These are phyloP conservation scores for Drusus annulatus DNA, from an alignment of 1,140 invertebrate genomes.

Conservation along the genomic window DNA sequence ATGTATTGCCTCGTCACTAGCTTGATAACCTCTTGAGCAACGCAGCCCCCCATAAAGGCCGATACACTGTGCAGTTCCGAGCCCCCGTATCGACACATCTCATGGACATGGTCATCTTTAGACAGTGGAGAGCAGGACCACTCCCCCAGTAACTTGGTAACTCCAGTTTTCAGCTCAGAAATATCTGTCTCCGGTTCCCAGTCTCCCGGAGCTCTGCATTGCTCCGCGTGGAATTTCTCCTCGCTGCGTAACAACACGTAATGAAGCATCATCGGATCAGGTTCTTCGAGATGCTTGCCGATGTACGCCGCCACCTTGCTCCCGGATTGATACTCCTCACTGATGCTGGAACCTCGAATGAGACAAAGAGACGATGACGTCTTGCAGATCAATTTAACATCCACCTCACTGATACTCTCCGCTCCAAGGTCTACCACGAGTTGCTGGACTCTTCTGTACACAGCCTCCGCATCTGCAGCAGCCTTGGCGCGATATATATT, in stretches of 20 bases:
- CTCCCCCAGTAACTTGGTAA: constrained; percentile 87
- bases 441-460: constrained; percentile 86
- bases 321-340: constrained; percentile 80
- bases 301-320: constrained; percentile 66
- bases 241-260: constrained; percentile 92
- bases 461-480: constrained; percentile 82
- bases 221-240: constrained; percentile 92
- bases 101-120: constrained; percentile 96
- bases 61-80: constrained; percentile 96
- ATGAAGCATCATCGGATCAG: constrained; percentile 90
- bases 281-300: constrained; percentile 72
- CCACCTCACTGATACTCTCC: constrained; percentile 82
- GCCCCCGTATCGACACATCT: constrained; percentile 95
- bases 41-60: constrained; percentile 93
- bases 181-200: constrained; percentile 94
- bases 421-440: constrained; percentile 84
- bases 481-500: constrained; percentile 92
- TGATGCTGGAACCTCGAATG: constrained; percentile 85
- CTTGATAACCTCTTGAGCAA: constrained; percentile 97
- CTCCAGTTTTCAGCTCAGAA: constrained; percentile 84
- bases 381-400: constrained; percentile 88
- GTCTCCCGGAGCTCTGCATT: constrained; percentile 92
- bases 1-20: constrained; percentile 97
- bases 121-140: constrained; percentile 85
- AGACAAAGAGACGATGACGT: constrained; percentile 87